Percentiles rank a stretch among this genome's conserved stretches.
These are phyloP conservation scores for Latrodectus hesperus DNA, from an alignment of 2,888 invertebrate species.

Conservation along the genomic window DNA sequence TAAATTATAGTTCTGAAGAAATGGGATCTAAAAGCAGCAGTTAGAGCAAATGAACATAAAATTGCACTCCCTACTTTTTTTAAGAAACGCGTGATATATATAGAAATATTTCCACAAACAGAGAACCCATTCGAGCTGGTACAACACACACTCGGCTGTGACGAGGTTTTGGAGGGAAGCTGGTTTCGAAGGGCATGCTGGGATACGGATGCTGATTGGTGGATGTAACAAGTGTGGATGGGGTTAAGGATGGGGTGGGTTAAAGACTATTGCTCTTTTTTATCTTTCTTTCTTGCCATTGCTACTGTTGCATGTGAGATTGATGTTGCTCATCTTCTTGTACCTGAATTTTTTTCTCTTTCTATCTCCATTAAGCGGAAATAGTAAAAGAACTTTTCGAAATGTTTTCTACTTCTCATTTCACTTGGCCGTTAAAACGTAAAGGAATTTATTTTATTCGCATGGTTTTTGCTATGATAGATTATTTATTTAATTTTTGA, in stretches of 20 bases:
- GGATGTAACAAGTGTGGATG: slow-evolving; percentile 64
- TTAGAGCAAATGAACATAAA: background rate
- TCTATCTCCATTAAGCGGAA: background rate
- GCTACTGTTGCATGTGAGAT: slow-evolving; percentile 48
- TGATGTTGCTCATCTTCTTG: slow-evolving; percentile 33
- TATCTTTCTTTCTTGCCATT: background rate
- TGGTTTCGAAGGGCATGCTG: slow-evolving; percentile 34
- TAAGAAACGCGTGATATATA: no score
- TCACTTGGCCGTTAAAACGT: no score
- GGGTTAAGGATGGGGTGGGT: slow-evolving; percentile 33
- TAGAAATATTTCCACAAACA: slow-evolving; percentile 16
- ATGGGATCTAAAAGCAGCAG: background rate
- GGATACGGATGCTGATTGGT: slow-evolving; percentile 57
- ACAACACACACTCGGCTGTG: slow-evolving; percentile 4
- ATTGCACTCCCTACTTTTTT: slow-evolving; percentile 4
- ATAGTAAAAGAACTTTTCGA: background rate
- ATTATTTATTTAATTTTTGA: no score
- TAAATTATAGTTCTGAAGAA: no score
- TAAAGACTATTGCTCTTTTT: slow-evolving; percentile 7
- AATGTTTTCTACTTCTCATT: background rate
- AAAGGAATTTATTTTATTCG: no score
- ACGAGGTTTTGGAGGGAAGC: slow-evolving; percentile 19
- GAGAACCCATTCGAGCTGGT: slow-evolving; percentile 34
- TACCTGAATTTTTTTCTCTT: background rate
- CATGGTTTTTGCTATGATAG: no score